Base-by-base conservation (phyloP, 2,797 vertebrate species). In the Schizothorax lantsangensis region DNA sequence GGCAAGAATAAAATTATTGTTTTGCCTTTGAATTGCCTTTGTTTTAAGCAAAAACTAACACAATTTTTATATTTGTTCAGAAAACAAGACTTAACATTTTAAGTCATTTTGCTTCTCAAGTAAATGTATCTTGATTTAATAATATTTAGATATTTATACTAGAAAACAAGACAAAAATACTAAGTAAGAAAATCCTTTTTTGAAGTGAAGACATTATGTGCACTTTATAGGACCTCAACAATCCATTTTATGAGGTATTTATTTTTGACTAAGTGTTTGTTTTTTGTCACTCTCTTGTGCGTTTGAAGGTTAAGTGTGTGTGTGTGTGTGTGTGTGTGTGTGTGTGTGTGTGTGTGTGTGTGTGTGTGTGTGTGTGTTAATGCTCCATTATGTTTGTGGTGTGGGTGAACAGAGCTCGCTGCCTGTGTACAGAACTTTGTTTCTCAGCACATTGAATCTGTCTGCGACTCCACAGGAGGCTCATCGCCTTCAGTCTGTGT, bases 361-460 rank as follows among this genome's bases (percentile, higher is more conserved):
- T 83, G 72, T 79, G 77, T 62, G 62, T 23, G 43, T 78, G 57
- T 68, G 38, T n/a, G 21, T 57, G 6, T 91, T 87, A 86, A 88
- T 91, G 89, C 86, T 87, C 66, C 87, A 88, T 89, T 91, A 89
- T 91, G 87, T 86, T 81, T 96, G 95, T 95, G 95, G 75, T 88
- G 84, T 84, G 87, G 87, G 84, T 88, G 89, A 88, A 85, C 68
- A 86, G 88, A 79, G 95, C 96, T 95, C 57, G 89, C 95, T 93
- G 96, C 94, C 94, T 81, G 92, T 93, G 94, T 95, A 91, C 95
- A 95, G 95, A 95, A 89, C 81, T 89, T 89, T 89, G 89, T 91
- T 84, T 90, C 89, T 91, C 90, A 91, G 89, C 90, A 91, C 90
- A 91, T 91, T 91, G 85, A 88, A 89, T 91, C 90, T 89, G 87